Base-by-base conservation (phyloP, 2,888 invertebrate species). In the Boloria selene region DNA sequence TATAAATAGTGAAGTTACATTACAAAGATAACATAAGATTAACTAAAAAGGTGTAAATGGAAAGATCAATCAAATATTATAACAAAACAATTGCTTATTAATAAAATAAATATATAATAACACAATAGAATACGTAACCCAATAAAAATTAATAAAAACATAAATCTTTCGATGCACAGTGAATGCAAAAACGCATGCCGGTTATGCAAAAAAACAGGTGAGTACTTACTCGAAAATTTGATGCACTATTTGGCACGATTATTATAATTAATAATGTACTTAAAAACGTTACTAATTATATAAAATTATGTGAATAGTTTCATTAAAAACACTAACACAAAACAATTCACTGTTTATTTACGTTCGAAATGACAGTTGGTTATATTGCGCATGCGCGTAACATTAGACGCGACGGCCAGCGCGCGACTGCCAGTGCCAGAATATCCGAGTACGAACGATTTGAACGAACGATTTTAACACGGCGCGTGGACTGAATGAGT, bases 191-290 rank as follows among this genome's bases (percentile, higher is more conserved):
- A 80, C 75, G 76, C 31, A 77, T 73, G 75, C 74, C 62, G 70
- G 70, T 81, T 81, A 70, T 67, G 82, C 83, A 82, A 81, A 86
- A 85, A 79, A 75, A 80, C 74, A 79, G 73, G 72, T 38, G 10
- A 38, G 31, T 81, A 90, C 90, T 90, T 77, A 90, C 90, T 81
- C 73, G 80, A 78, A 84, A 88, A 84, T 83, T 84, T 82, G 83
- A 79, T 82, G 84, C 82, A 86, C 84, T 81, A 79, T 78, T 77
- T 77, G 75, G 77, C 83, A 82, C 80, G 69, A 18, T 65, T 55
- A 45, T 16, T 59, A 59, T 16, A n/a, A n/a, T 47, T 47, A 47
- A 16, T 47, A 47, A 47, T 47, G 7, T 16, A 47, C 47, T n/a
- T 16, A 38, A n/a, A 47, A 14, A 47, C 7, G 14, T 45, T 58